These are phyloP conservation scores for Sciurus carolinensis DNA, from an alignment of 2,797 vertebrate genomes.

Conservation along the genomic window DNA sequence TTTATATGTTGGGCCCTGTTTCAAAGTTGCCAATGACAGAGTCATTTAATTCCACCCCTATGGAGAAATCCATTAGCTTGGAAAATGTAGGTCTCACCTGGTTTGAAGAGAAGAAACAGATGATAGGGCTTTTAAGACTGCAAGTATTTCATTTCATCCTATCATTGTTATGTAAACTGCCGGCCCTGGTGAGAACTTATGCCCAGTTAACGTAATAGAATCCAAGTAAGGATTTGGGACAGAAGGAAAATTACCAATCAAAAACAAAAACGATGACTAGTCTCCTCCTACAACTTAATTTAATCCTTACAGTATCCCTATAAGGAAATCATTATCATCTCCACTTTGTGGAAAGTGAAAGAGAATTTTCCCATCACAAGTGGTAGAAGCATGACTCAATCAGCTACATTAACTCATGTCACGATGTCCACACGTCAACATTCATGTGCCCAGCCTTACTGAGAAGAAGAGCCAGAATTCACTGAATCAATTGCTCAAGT, in stretches of 20 bases:
- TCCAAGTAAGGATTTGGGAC: neutral
- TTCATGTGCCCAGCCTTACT: neutral
- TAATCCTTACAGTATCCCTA: neutral
- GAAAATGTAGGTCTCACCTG: slow-evolving; percentile 19
- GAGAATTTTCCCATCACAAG: neutral
- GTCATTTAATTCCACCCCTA: neutral
- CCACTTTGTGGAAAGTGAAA: neutral
- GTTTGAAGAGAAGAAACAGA: slow-evolving; percentile 15
- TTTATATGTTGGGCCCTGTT: neutral
- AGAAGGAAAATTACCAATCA: neutral
- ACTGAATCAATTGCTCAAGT: neutral
- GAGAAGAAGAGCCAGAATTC: neutral
- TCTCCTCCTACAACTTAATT: neutral
- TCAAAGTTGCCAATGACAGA: neutral
- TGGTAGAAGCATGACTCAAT: rapidly evolving
- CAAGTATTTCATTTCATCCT: neutral
- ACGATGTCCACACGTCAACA: neutral
- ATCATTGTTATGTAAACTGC: neutral
- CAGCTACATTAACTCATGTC: neutral
- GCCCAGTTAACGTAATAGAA: neutral
- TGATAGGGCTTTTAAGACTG: neutral
- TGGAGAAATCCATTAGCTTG: neutral
- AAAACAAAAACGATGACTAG: neutral
- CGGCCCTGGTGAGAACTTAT: slow-evolving; percentile 4
- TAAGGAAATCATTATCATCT: neutral